Evolutionary conservation across 1,140 invertebrate genomes (phyloP).

Genomic region (Bombus ignitus): DNA sequence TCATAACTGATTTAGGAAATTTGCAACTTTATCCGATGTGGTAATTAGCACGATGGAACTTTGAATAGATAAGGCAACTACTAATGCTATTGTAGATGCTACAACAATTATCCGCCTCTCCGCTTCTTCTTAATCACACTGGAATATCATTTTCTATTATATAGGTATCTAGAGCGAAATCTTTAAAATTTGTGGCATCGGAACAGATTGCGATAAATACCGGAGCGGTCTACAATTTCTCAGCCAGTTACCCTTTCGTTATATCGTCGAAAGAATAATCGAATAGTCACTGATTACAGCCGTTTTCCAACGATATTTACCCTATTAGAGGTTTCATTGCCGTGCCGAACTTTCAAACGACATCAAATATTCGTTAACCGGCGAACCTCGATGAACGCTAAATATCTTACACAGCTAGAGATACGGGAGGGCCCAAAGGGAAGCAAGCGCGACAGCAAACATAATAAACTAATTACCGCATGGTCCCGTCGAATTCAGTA

Average conservation of each 20-base stretch:
- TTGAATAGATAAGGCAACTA: not conserved
- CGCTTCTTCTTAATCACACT: not conserved
- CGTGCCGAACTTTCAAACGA: slow-evolving; percentile 7
- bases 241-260: too few relatives aligned
- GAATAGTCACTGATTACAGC: not conserved
- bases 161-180: not conserved
- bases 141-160: not conserved
- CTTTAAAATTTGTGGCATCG: not conserved
- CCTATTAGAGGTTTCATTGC: not conserved
- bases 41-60: not conserved
- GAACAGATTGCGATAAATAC: not conserved
- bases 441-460: slow-evolving; percentile 39
- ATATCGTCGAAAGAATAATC: not conserved
- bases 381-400: slow-evolving; percentile 18
- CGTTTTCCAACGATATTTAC: not conserved
- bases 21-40: not conserved
- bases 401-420: slow-evolving; percentile 27
- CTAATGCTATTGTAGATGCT: too few relatives aligned
- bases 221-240: too few relatives aligned
- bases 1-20: not conserved
- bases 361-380: slow-evolving; percentile 38
- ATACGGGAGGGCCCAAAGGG: not conserved
- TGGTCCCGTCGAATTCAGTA: slow-evolving; percentile 48
- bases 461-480: slow-evolving; percentile 54
- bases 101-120: not conserved